Percentiles rank a stretch among this genome's conserved stretches.
Conservation (phyloP, 2,113 vertebrate genomes). For the Larimichthys polyactis region DNA sequence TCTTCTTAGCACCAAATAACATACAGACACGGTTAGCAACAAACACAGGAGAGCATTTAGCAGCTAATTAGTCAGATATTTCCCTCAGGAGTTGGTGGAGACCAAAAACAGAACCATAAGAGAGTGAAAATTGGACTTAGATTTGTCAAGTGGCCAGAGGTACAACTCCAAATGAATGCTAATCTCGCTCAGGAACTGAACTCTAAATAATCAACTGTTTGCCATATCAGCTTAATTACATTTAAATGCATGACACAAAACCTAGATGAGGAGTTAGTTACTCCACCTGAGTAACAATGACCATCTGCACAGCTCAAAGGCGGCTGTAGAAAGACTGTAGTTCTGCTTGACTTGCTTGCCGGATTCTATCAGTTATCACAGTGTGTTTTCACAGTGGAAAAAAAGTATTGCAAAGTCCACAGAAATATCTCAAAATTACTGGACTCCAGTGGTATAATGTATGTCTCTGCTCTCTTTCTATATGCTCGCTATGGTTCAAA, state of each 20-base stretch:
- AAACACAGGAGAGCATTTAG: neutral
- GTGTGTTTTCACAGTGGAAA: neutral
- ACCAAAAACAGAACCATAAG: neutral
- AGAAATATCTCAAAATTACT: neutral
- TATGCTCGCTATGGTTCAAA: neutral
- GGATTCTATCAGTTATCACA: neutral
- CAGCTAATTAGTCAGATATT: neutral
- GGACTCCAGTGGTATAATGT: neutral
- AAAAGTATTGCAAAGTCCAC: neutral
- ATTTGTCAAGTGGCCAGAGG: neutral
- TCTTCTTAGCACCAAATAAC: too few relatives aligned
- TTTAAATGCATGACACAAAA: neutral
- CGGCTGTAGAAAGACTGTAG: neutral
- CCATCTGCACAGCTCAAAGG: neutral
- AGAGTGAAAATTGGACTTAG: neutral
- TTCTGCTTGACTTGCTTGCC: neutral
- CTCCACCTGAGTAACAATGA: neutral
- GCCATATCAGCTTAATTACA: neutral
- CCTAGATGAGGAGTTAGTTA: neutral
- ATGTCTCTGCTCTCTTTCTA: neutral
- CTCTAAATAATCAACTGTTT: neutral
- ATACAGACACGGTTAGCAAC: neutral
- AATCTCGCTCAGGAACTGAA: neutral
- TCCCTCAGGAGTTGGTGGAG: neutral
- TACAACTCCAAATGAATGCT: neutral